Conservation (phyloP, 2,888 invertebrate species). For the Hyposoter didymator region DNA sequence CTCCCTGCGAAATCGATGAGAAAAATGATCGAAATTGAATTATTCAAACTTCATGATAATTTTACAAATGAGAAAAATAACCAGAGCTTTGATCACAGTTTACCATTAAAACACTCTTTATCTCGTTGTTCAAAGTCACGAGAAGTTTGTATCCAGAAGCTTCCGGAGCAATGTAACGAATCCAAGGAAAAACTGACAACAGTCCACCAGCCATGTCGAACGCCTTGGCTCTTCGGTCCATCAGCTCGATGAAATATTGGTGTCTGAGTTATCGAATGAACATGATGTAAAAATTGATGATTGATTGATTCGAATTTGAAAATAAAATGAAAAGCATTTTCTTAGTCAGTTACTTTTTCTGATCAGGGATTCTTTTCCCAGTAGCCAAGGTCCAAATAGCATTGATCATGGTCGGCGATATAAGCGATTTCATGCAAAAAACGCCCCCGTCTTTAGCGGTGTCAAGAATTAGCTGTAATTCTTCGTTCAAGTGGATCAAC, state of each 20-base stretch:
- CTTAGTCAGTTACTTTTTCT: constrained; percentile 69
- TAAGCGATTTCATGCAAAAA: constrained; percentile 76
- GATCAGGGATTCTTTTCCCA: constrained; percentile 79
- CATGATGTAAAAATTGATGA: neutral
- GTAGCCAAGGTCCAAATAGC: constrained; percentile 88
- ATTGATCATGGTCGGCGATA: constrained; percentile 87
- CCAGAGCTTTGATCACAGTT: neutral
- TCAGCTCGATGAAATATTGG: constrained; percentile 74
- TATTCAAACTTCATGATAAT: too few species aligned
- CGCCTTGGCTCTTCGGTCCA: constrained; percentile 77
- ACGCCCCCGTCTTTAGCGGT: constrained; percentile 77
- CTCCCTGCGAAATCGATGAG: constrained; percentile 79
- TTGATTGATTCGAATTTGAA: neutral
- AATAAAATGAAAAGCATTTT: neutral
- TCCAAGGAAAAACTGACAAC: constrained; percentile 87
- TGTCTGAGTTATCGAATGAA: constrained; percentile 71
- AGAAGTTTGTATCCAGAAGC: constrained; percentile 87
- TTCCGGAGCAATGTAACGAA: constrained; percentile 87
- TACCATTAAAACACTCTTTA: constrained; percentile 86
- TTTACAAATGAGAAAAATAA: neutral
- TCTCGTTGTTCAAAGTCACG: constrained; percentile 85
- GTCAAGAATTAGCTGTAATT: constrained; percentile 84
- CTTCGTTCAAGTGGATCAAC: constrained; percentile 86
- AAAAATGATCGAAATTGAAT: too few species aligned
- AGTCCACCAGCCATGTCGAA: constrained; percentile 86